Evolutionary conservation across 2,888 invertebrate species (phyloP).

Genomic region (Abscondita cerata): DNA sequence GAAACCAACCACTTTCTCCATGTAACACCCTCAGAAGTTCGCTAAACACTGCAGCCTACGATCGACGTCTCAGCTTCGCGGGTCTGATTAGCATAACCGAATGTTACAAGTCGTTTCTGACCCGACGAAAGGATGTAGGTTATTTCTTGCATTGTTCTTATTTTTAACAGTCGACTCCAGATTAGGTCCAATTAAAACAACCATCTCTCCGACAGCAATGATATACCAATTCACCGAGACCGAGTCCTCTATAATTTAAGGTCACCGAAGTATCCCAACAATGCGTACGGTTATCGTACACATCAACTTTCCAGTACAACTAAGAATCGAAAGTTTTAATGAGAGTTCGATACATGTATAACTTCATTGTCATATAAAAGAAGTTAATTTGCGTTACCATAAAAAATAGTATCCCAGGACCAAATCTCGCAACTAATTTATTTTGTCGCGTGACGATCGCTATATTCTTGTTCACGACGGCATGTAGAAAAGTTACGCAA

Average conservation of each 20-base stretch:
- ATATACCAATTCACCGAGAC: conserved; percentile 17
- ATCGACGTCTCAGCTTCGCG: conserved; percentile 40
- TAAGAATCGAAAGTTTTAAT: too few species aligned
- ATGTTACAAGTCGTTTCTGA: conserved; percentile 44
- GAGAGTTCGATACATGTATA: too few species aligned
- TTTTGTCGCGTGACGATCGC: too few species aligned
- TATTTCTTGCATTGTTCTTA: conserved; percentile 51
- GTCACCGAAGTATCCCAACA: conserved; percentile 13
- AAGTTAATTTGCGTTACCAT: too few species aligned
- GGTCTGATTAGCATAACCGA: conserved; percentile 46
- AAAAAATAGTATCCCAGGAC: too few species aligned
- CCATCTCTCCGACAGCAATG: conserved; percentile 20
- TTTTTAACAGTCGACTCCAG: conserved; percentile 41
- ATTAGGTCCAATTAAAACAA: conserved; percentile 39
- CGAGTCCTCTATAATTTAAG: conserved; percentile 19
- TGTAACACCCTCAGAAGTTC: conserved; percentile 47
- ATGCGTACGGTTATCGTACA: conserved; percentile 11
- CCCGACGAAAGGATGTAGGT: conserved; percentile 51
- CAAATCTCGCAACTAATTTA: too few species aligned
- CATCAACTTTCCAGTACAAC: conserved; percentile 1
- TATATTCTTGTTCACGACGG: too few species aligned
- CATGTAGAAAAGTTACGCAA: too few species aligned
- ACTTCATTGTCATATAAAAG: too few species aligned
- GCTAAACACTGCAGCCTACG: conserved; percentile 46
- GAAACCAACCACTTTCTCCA: conserved; percentile 44